Percentiles rank a stretch among this genome's conserved stretches.
Conservation (phyloP, 2,797 vertebrate genomes). For the Aselliscus stoliczkanus region DNA sequence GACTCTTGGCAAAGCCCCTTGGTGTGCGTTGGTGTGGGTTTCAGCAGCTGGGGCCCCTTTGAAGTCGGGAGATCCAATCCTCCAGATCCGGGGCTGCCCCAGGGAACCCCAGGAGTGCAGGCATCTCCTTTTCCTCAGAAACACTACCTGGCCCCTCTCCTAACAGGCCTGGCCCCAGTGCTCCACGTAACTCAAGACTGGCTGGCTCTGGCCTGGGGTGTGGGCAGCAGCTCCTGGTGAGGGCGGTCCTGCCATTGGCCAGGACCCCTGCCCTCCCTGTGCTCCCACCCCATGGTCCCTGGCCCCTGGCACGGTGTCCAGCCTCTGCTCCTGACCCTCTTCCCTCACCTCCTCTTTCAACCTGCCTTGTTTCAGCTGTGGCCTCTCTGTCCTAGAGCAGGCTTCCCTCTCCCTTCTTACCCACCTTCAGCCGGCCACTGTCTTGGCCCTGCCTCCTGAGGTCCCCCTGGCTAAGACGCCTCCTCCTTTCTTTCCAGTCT, state of each 20-base stretch:
- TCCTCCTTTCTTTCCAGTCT: background rate
- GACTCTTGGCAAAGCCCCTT: background rate
- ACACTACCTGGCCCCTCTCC: background rate
- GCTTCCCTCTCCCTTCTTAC: background rate
- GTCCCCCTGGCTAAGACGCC: background rate
- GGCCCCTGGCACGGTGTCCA: background rate
- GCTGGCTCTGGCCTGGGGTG: background rate
- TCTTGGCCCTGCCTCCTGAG: background rate
- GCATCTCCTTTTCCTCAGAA: background rate
- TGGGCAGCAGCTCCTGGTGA: background rate
- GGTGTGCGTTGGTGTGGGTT: background rate
- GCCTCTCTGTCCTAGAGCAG: background rate
- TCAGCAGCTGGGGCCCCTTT: conserved; percentile 48
- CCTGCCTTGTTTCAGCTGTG: background rate
- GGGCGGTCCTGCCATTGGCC: background rate
- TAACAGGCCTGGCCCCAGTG: background rate
- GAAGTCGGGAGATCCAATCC: conserved; percentile 55
- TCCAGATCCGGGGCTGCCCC: background rate
- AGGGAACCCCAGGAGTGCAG: background rate
- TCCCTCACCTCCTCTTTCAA: background rate
- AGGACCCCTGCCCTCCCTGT: background rate
- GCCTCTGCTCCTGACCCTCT: background rate
- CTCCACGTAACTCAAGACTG: background rate
- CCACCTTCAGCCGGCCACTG: background rate
- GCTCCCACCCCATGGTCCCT: too few relatives aligned